phyloP scores from a whole-genome alignment of 2,888 invertebrate genomes.

The Cyrtodaria siliqua region DNA sequence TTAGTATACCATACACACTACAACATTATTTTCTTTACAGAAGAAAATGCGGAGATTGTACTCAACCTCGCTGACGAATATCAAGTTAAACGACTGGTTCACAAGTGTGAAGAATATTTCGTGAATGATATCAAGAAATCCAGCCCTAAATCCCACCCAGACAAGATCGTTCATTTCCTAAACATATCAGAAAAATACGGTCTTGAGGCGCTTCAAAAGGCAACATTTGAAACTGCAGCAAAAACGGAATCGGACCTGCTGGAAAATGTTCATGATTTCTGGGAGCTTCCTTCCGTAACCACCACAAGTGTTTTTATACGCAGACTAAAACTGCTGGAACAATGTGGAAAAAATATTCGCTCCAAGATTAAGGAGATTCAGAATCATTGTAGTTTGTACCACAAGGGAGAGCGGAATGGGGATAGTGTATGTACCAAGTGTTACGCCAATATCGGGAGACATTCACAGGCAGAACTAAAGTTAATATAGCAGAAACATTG shows the following conservation, averaged over 20 bases:
- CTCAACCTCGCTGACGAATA: constrained; percentile 66
- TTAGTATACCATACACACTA: too few relatives aligned
- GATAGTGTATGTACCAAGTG: constrained; percentile 66
- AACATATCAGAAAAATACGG: constrained; percentile 61
- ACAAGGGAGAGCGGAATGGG: constrained; percentile 63
- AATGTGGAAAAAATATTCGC: constrained; percentile 55
- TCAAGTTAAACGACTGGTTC: constrained; percentile 56
- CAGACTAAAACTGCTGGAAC: constrained; percentile 63
- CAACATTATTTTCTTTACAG: too few relatives aligned
- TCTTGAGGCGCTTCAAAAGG: constrained; percentile 49
- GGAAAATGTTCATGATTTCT: constrained; percentile 66
- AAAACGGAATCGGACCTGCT: constrained; percentile 62
- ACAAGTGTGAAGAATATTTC: constrained; percentile 63
- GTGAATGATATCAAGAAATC: constrained; percentile 39
- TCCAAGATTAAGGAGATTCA: constrained; percentile 63
- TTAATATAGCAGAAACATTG: too few relatives aligned
- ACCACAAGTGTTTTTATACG: constrained; percentile 66
- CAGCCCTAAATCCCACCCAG: constrained; percentile 40
- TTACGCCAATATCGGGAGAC: constrained; percentile 63
- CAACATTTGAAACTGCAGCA: constrained; percentile 61
- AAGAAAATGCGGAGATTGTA: constrained; percentile 57
- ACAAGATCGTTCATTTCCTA: constrained; percentile 61
- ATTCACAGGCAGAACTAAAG: constrained; percentile 40
- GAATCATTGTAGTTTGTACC: constrained; percentile 67
- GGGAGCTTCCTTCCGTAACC: constrained; percentile 59